A percentile compares a stretch with the other conserved stretches of the same genome.
Conservation (phyloP, 1,140 invertebrate genomes). For the Leguminivora glycinivorella region DNA sequence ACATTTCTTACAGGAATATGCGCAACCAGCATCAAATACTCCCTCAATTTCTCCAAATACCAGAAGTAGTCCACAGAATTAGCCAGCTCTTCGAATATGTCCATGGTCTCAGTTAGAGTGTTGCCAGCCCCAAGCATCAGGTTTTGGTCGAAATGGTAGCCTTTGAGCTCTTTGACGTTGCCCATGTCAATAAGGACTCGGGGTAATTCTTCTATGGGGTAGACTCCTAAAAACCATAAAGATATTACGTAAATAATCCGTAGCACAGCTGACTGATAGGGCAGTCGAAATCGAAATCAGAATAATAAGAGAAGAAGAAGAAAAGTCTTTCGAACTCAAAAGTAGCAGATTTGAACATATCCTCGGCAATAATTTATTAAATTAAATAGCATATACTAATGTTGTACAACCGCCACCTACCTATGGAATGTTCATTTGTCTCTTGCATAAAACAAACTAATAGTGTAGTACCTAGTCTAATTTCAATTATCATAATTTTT, state of each 20-base stretch:
- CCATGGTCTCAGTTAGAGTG: conserved; percentile 77
- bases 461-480: no score
- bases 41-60: conserved; percentile 69
- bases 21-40: conserved; percentile 84
- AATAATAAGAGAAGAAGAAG: no score
- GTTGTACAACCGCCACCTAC: no score
- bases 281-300: no score
- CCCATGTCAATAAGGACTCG: conserved; percentile 84
- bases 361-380: no score
- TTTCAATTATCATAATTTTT: no score
- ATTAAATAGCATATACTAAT: no score
- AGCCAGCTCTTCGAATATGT: conserved; percentile 72
- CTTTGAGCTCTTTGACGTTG: conserved; percentile 82
- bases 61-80: conserved; percentile 44
- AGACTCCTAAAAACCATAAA: conserved; percentile 11
- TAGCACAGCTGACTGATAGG: no score
- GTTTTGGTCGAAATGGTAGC: conserved; percentile 56
- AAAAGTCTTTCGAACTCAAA: no score
- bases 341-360: no score
- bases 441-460: no score
- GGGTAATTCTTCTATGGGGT: conserved; percentile 31
- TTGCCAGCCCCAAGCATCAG: conserved; percentile 77
- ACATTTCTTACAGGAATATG: conserved; percentile 87
- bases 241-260: not conserved
- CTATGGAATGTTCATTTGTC: no score